These are phyloP conservation scores for Chymomyza costata DNA, from an alignment of 1,140 invertebrate species.

Conservation along the genomic window DNA sequence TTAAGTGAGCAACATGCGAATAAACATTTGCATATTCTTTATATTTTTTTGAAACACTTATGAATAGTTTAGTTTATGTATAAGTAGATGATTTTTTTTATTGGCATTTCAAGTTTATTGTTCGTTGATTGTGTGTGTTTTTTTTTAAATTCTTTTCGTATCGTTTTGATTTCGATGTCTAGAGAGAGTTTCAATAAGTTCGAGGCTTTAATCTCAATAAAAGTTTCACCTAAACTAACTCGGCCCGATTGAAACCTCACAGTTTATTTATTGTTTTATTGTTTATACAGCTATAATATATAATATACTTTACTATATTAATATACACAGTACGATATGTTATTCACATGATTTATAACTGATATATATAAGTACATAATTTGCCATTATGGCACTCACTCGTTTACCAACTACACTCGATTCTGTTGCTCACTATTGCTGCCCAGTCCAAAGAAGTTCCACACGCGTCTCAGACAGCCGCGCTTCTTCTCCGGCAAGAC, in stretches of 20 bases:
- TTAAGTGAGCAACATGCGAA: too few species aligned
- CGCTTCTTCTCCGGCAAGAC: constrained; percentile 68
- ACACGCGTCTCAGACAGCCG: constrained; percentile 60
- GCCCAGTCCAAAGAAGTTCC: constrained; percentile 62
- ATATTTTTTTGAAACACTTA: too few species aligned
- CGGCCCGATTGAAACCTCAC: too few species aligned
- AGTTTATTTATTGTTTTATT: too few species aligned
- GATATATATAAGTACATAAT: too few species aligned
- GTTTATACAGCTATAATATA: too few species aligned
- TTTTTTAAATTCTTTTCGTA: too few species aligned
- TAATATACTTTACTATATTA: too few species aligned
- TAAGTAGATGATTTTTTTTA: constrained; percentile 34
- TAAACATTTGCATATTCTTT: constrained; percentile 54
- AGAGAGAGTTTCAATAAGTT: background rate
- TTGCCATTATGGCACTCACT: too few species aligned
- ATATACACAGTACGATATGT: constrained; percentile 41
- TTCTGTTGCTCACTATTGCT: constrained; percentile 33
- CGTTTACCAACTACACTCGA: constrained; percentile 2
- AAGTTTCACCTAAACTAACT: too few species aligned
- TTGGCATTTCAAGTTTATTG: constrained; percentile 57
- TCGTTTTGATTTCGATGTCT: too few species aligned
- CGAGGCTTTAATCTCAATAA: constrained; percentile 5
- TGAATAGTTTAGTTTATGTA: constrained; percentile 4
- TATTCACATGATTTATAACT: constrained; percentile 38
- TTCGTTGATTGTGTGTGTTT: constrained; percentile 63